Conservation (phyloP, 2,797 vertebrate genomes). For the Oreortyx pictus region DNA sequence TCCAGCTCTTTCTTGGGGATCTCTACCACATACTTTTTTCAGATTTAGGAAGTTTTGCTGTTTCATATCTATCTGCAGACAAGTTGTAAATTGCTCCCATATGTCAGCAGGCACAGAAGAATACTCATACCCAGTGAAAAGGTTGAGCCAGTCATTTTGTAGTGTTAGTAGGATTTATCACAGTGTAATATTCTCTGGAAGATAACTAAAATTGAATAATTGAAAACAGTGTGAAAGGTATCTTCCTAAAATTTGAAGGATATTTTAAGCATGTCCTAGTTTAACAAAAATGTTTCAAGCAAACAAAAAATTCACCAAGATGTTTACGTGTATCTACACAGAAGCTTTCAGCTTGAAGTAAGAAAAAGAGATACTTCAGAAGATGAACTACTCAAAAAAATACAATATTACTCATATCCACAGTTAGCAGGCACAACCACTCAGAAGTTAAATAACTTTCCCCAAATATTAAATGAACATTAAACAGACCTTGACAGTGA, state of each 20-base stretch:
- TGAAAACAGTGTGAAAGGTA: not conserved
- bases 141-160: not conserved
- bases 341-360: not conserved
- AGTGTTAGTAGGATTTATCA: not conserved
- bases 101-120: not conserved
- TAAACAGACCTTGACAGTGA: slow-evolving; percentile 92
- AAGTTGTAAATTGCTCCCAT: not conserved
- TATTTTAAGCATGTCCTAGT: not conserved
- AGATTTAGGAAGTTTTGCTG: not conserved
- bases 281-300: not conserved
- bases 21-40: not conserved
- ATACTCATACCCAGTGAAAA: not conserved
- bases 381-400: not conserved
- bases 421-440: not conserved
- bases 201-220: not conserved
- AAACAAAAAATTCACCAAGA: not conserved
- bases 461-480: not conserved
- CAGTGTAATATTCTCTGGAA: not conserved
- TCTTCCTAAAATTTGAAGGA: not conserved
- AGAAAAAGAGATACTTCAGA: not conserved
- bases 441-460: not conserved
- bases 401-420: not conserved
- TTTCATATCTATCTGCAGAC: not conserved
- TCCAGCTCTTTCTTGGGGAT: not conserved
- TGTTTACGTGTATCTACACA: not conserved